Conservation (phyloP, 2,888 invertebrate species). For the Tetragonula carbonaria region DNA sequence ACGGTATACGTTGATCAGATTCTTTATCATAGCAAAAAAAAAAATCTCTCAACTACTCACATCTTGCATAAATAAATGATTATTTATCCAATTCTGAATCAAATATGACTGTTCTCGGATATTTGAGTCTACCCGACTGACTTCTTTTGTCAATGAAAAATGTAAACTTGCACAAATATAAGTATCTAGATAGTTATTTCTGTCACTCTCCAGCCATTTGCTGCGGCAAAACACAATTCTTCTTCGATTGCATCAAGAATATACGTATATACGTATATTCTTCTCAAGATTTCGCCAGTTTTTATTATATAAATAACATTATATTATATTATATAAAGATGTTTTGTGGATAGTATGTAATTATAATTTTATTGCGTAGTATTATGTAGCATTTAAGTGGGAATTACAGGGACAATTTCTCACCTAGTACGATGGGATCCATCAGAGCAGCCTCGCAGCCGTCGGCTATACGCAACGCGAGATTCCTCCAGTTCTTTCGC, state of each 20-base stretch:
- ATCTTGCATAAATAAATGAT: too few species aligned
- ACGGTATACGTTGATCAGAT: too few species aligned
- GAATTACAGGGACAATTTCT: constrained; percentile 54
- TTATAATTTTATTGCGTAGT: not conserved
- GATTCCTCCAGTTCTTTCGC: constrained; percentile 15
- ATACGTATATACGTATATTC: not conserved
- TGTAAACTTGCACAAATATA: not conserved
- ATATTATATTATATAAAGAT: too few species aligned
- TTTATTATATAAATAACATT: not conserved
- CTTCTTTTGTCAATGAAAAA: not conserved
- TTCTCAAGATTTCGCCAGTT: not conserved
- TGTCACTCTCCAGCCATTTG: not conserved
- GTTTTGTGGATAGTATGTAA: not conserved
- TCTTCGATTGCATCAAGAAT: not conserved
- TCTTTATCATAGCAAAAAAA: too few species aligned
- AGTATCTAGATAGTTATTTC: not conserved
- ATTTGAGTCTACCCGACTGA: too few species aligned
- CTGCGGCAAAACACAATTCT: not conserved
- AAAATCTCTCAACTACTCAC: too few species aligned
- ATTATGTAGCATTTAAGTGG: too few species aligned
- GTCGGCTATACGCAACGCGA: constrained; percentile 69
- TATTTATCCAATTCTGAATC: too few species aligned
- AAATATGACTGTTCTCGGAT: too few species aligned
- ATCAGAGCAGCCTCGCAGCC: constrained; percentile 72
- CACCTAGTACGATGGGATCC: constrained; percentile 81